Base-by-base conservation (phyloP, 2,113 vertebrate species). In the Clarias macrocephalus region DNA sequence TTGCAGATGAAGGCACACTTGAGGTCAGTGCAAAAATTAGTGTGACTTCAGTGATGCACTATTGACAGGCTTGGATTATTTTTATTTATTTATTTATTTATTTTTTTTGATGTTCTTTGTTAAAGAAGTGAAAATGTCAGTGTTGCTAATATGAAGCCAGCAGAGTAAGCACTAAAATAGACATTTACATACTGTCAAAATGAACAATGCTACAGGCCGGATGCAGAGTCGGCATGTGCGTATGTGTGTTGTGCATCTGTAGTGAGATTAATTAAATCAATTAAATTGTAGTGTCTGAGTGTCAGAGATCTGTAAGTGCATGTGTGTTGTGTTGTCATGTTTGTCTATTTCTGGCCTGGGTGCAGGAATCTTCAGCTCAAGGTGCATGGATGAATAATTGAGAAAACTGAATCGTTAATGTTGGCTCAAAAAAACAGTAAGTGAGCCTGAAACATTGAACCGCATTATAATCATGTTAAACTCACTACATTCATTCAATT, bases 1-100 rank as follows among this genome's bases (percentile, higher is more conserved):
- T 82, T 91, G 88, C 90, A 85, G 87, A 91, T 91, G 89, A 89
- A 80, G 82, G 88, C 75, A 88, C 83, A 88, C 83, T 87, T 13
- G 84, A 84, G 87, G 89, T 87, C 73, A 60, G 57, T 80, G 88
- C 86, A 84, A 86, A 91, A 90, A 91, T 88, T 86, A 83, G 82
- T 68, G 37, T 52, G 85, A 88, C 83, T 89, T 87, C 86, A 90
- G 85, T 85, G 84, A 90, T 73, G 75, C n/a, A 80, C 83, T 91
- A 92, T 91, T 89, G 90, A 92, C 87, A 65, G 76, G 82, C 80
- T 79, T 72, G 82, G 48, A 48, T 48, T 48, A 3, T 28, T 65
- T 85, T 87, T n/a, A n/a, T n/a, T n/a, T n/a, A n/a, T n/a, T n/a
- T n/a, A n/a, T n/a, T n/a, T n/a, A n/a, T n/a, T n/a, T n/a, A n/a